Percentiles rank a stretch among this genome's conserved stretches.
These are phyloP conservation scores for Dipodomys stephensi DNA, from an alignment of 2,113 vertebrate genomes.

Conservation along the genomic window DNA sequence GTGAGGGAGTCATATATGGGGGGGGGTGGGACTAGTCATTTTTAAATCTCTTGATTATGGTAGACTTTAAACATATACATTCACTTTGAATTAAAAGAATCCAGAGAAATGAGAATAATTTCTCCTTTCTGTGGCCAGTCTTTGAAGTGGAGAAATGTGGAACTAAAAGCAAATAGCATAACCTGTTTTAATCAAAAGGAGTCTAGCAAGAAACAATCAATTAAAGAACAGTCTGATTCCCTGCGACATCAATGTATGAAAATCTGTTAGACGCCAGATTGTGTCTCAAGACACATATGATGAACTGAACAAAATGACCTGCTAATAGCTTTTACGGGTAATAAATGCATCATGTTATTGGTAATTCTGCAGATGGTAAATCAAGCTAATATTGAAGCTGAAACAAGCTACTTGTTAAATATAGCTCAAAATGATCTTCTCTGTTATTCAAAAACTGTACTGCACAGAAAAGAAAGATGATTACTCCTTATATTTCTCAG, in stretches of 20 bases:
- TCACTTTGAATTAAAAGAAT: constrained; percentile 85
- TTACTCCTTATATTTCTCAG: constrained; percentile 83
- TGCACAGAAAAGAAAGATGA: constrained; percentile 84
- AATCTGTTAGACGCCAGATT: constrained; percentile 94
- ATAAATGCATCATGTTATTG: constrained; percentile 94
- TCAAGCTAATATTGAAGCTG: constrained; percentile 91
- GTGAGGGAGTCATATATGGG: constrained; percentile 82
- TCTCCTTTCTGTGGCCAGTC: constrained; percentile 82
- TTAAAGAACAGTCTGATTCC: constrained; percentile 94
- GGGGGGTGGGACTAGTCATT: constrained; percentile 82
- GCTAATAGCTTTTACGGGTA: constrained; percentile 94
- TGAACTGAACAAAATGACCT: constrained; percentile 94
- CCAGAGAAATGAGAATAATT: constrained; percentile 86
- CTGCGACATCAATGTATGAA: constrained; percentile 93
- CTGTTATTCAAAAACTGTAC: constrained; percentile 86
- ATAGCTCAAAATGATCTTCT: constrained; percentile 87
- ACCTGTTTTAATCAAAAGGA: constrained; percentile 93
- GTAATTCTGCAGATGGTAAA: constrained; percentile 94
- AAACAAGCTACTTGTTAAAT: constrained; percentile 93
- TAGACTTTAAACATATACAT: constrained; percentile 83
- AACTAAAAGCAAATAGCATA: constrained; percentile 90
- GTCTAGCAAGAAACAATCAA: constrained; percentile 94
- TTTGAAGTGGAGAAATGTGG: constrained; percentile 88
- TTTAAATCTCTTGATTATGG: constrained; percentile 84
- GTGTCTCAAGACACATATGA: constrained; percentile 94